Evolutionary conservation across 2,113 vertebrate species (phyloP), one percentile per base, ranked within the genome.

Genomic region (Potamarius usumacintae): DNA sequence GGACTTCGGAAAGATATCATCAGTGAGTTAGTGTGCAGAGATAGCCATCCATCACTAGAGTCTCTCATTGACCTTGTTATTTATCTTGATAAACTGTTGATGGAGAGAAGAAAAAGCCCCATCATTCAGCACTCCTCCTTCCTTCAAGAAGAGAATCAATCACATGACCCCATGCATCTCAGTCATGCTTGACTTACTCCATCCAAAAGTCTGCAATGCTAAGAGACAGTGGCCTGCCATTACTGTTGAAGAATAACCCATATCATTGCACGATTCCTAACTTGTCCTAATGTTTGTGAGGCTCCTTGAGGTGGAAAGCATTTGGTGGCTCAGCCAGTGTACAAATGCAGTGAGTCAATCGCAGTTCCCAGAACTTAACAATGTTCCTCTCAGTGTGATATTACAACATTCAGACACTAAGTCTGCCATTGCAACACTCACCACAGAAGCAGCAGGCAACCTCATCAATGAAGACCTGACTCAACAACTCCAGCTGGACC

Each of bases 51-150:
- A 65, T 65, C 60, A 82, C 58, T 48, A 42, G 81, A 83, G 81
- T n/a, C 11, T 62, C 1, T 25, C 20, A 82, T 48, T 82, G 57
- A 62, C 30, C 57, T 50, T 50, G 42, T 83, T 65, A 52, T 83
- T 83, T 83, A 48, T 50, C 60, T 52, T 83, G 58, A 63, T 82
- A 63, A 83, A 83, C 60, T 67, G 81, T 52, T 83, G 80, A 62
- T 82, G 30, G 58, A 15, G 81, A 82, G 42, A 65, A 65, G 10
- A 65, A 83, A 65, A 83, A n/a, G 7, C 5, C 20, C 3, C 81
- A 83, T n/a, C 60, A n/a, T 67, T 65, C 60, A 83, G 9, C 57
- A 62, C 53, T 82, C 55, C 42, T 42, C 42, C 30, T 83, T 83
- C 48, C 10, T 82, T 62, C 27, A 82, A 82, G 48, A 50, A 82